Conservation (phyloP, 2,113 vertebrate species). For the Platysteira castanea region DNA sequence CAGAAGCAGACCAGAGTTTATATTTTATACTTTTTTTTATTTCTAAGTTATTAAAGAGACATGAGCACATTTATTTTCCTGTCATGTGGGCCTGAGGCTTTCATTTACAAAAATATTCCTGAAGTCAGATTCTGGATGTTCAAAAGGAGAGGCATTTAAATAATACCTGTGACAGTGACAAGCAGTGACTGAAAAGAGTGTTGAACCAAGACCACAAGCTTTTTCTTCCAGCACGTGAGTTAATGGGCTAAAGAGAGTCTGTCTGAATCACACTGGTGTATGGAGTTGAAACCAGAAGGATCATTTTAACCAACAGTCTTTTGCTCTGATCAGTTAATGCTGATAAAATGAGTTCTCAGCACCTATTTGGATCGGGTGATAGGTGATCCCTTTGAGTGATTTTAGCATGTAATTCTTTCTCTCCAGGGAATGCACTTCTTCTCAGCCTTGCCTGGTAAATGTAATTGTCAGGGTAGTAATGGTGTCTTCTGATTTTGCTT, state of each 20-base stretch:
- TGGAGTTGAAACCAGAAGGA: background rate
- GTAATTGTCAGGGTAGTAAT: background rate
- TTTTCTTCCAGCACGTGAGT: background rate
- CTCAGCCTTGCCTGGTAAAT: background rate
- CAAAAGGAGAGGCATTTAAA: background rate
- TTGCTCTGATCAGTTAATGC: background rate
- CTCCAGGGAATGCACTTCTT: background rate
- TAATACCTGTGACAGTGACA: background rate
- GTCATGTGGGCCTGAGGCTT: background rate
- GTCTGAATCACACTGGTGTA: background rate
- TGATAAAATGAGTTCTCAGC: background rate
- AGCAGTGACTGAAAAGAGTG: background rate
- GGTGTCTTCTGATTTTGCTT: background rate
- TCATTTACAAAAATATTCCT: background rate
- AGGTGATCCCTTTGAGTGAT: background rate
- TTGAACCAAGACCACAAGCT: background rate
- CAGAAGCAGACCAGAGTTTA: background rate
- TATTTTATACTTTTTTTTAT: background rate
- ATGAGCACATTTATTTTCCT: rapidly evolving
- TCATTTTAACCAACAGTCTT: background rate
- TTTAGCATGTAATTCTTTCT: background rate
- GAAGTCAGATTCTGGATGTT: background rate
- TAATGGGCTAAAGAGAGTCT: background rate
- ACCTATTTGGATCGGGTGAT: background rate
- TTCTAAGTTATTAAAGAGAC: background rate